phyloP scores from a whole-genome alignment of 2,113 vertebrate genomes.

The Benitochromis conjunctus region DNA sequence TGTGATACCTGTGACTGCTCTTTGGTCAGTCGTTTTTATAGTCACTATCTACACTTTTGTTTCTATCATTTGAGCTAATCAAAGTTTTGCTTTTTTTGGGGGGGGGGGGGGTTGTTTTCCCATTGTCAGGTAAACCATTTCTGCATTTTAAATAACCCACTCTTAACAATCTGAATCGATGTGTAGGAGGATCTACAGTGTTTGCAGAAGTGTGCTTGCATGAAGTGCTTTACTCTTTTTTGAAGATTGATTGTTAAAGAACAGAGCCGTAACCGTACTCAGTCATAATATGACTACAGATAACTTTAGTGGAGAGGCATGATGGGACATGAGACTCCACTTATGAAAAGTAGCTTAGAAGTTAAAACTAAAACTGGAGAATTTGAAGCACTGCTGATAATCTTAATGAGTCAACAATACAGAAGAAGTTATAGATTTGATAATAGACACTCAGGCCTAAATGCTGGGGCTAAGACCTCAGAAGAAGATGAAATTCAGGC shows the following conservation, averaged over 20 bases:
- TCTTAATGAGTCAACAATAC: neutral
- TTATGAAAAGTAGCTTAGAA: accelerated
- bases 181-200: neutral
- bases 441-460: neutral
- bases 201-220: too few relatives aligned
- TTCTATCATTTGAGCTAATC: neutral
- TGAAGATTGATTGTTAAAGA: neutral
- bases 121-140: neutral
- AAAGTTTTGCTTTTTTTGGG: neutral
- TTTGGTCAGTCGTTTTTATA: neutral
- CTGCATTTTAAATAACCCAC: neutral
- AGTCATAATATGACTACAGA: neutral
- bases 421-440: neutral
- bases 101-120: neutral
- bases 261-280: neutral
- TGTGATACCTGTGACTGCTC: neutral
- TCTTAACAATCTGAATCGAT: neutral
- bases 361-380: neutral
- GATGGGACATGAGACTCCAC: neutral
- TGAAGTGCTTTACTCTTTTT: neutral
- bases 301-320: neutral
- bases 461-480: neutral
- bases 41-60: neutral
- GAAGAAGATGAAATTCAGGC: neutral
- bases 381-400: neutral